Evolutionary conservation across 2,113 vertebrate species (phyloP), one percentile per base, ranked within the genome.

Genomic region (Coryphaenoides rupestris): DNA sequence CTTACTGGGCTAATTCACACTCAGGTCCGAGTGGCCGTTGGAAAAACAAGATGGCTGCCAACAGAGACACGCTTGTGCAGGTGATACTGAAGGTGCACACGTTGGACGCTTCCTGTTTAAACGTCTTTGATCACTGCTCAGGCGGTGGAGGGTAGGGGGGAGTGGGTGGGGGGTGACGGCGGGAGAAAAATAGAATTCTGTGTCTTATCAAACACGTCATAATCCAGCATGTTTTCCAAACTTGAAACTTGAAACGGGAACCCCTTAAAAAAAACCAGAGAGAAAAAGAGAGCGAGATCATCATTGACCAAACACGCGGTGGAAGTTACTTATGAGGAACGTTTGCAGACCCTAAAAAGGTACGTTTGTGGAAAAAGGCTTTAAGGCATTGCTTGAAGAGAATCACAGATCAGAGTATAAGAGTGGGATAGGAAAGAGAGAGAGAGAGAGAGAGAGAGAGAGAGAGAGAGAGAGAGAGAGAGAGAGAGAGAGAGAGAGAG

Each of bases 1-100:
- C 89, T 89, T 88, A 84, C 75, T 54, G 74, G 70, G 60, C 65
- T 73, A 85, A 88, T 89, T 85, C 84, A 87, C 83, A 84, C 86
- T 81, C 85, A 82, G 79, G 69, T 72, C 76, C 65, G 86, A 83
- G 83, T 81, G 72, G 77, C 28, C 53, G 19, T 80, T 75, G 69
- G 64, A 66, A 81, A 84, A 79, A 84, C 10, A 4, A 78, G 80
- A 71, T 76, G 55, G 69, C 70, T 53, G 5, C 70, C 75, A 84
- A 89, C 88, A 91, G 84, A 84, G 87, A 60, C 76, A 75, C 62
- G 9, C 80, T 87, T 89, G 87, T 89, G 80, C 74, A 70, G 65
- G 68, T 66, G 59, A 60, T 46, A 53, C 58, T 28, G 62, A 19
- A 62, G 55, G 67, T 55, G 73, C 45, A 67, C 68, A 58, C 62